Evolutionary conservation across 2,888 invertebrate species (phyloP).

Genomic region (Epinotia bilunana): DNA sequence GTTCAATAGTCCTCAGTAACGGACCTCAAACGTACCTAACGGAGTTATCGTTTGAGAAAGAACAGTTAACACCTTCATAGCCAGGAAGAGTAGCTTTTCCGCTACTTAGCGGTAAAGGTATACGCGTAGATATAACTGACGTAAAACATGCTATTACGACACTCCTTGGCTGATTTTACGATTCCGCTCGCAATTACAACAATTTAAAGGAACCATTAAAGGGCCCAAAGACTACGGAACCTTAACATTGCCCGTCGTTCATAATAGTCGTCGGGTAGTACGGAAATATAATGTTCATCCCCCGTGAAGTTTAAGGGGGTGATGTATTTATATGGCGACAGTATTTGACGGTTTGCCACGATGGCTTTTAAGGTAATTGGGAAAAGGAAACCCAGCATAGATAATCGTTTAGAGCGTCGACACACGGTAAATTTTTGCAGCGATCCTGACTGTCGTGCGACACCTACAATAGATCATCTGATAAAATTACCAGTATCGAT

Average conservation of each 20-base stretch:
- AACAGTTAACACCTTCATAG: too few relatives aligned
- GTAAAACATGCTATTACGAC: constrained; percentile 10
- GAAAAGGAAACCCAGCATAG: not conserved
- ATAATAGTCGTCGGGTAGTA: constrained; percentile 22
- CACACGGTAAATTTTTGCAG: too few relatives aligned
- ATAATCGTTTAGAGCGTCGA: not conserved
- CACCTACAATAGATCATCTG: too few relatives aligned
- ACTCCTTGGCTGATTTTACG: constrained; percentile 9
- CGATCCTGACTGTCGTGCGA: too few relatives aligned
- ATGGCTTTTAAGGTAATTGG: not conserved
- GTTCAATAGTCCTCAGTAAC: too few relatives aligned
- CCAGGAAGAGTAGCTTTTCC: too few relatives aligned
- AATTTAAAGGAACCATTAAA: constrained; percentile 34
- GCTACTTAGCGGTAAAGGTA: not conserved
- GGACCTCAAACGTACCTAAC: too few relatives aligned
- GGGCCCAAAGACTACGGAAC: constrained; percentile 15
- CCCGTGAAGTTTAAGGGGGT: constrained; percentile 23
- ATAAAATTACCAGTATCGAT: too few relatives aligned
- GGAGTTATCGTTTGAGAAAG: too few relatives aligned
- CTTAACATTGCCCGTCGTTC: constrained; percentile 24
- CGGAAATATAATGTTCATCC: constrained; percentile 34
- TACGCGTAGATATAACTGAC: not conserved
- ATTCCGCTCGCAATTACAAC: constrained; percentile 7
- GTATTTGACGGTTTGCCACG: constrained; percentile 2
- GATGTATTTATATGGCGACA: constrained; percentile 24